Evolutionary conservation across 2,888 invertebrate species (phyloP).

Genomic region (Agrochola circellaris): DNA sequence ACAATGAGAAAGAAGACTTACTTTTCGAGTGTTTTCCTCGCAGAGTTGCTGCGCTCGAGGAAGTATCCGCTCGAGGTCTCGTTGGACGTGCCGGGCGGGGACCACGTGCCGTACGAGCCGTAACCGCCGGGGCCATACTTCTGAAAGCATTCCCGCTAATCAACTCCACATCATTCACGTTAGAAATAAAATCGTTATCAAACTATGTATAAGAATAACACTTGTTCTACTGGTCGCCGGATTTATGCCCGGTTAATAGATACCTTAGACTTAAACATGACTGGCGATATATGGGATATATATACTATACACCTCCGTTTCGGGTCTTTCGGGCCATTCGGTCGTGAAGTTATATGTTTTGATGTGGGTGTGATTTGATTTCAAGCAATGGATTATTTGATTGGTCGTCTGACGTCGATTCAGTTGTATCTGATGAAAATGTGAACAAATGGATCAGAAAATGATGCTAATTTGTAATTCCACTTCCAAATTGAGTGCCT

Average conservation of each 20-base stretch:
- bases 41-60: slow-evolving; percentile 98
- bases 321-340: no score
- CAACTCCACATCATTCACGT: slow-evolving; percentile 35
- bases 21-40: slow-evolving; percentile 94
- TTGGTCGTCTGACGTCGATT: background rate
- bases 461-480: background rate
- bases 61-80: slow-evolving; percentile 98
- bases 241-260: background rate
- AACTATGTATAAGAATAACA: background rate
- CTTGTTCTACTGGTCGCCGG: background rate
- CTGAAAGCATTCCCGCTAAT: slow-evolving; percentile 73
- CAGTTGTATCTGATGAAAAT: background rate
- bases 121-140: slow-evolving; percentile 92
- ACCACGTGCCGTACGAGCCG: slow-evolving; percentile 96
- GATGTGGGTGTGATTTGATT: background rate
- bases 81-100: slow-evolving; percentile 98
- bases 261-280: background rate
- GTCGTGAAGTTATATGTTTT: background rate
- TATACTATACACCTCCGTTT: background rate
- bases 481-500: background rate
- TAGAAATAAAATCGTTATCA: background rate
- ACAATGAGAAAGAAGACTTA: slow-evolving; percentile 67
- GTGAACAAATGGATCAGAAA: background rate
- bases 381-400: background rate
- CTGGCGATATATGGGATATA: background rate